Evolutionary conservation across 2,888 invertebrate genomes (phyloP).

Genomic region (Dioctria rufipes): DNA sequence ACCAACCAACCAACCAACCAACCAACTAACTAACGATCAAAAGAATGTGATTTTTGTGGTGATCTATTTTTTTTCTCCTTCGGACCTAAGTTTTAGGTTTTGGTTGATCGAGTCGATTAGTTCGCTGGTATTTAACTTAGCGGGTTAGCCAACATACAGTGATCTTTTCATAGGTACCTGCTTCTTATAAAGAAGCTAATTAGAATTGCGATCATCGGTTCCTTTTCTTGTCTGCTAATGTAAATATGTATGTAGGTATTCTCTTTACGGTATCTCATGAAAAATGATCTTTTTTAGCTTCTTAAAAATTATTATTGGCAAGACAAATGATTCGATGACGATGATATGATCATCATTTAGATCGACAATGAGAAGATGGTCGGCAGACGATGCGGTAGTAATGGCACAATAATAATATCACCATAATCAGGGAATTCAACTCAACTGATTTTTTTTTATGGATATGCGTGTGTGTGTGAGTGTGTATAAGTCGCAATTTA

Average conservation of each 20-base stretch:
- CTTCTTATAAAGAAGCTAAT: constrained; percentile 4
- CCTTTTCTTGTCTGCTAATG: background rate
- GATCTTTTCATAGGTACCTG: background rate
- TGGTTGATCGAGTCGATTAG: too few species aligned
- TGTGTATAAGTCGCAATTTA: too few species aligned
- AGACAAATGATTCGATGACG: constrained; percentile 15
- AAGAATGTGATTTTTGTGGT: constrained; percentile 23
- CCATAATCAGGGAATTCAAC: too few species aligned
- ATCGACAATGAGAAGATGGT: too few species aligned
- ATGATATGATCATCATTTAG: background rate
- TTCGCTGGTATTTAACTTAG: background rate
- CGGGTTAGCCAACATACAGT: background rate
- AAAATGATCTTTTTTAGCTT: constrained; percentile 15
- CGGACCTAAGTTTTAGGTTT: background rate
- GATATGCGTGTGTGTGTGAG: too few species aligned
- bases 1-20: too few species aligned
- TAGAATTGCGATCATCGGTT: constrained; percentile 36
- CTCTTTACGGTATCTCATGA: background rate
- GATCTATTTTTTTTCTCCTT: constrained; percentile 19
- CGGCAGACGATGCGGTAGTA: too few species aligned
- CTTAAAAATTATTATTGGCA: constrained; percentile 11
- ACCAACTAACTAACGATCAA: constrained; percentile 5
- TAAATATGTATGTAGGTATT: background rate
- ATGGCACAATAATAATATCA: too few species aligned
- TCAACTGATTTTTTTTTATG: too few species aligned